Evolutionary conservation across 1,140 invertebrate genomes (phyloP), one percentile per base, ranked within the genome.

Genomic region (Ruditapes philippinarum): DNA sequence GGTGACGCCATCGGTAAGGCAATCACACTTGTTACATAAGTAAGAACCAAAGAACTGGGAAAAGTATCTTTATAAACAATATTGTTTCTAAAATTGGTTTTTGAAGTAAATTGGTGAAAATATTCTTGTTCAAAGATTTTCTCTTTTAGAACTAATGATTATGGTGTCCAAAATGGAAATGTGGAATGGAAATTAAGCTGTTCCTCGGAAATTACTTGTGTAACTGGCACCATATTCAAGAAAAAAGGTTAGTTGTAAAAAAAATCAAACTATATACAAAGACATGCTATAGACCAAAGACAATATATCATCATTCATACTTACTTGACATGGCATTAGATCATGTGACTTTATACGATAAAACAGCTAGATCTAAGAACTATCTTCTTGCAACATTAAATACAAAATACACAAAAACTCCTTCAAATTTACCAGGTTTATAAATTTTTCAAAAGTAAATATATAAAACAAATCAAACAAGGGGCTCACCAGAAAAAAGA

Each of bases 1-100:
- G 28, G 68, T 73, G 68, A 31, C 68, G 68, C 68, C 68, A n/a
- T 73, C 68, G 68, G 68, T 31, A 73, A 73, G 68, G 68, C 68
- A 73, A 36, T 38, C 68, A 73, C 68, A 73, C 17, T 14, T 25
- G 25, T 73, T 73, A 73, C 68, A 73, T 36, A 73, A 73, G 36
- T 25, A 73, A 73, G 33, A 73, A 73, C 68, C 25, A 73, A 73
- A 73, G 0, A 73, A 45, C 3, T 14, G 25, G 31, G 60, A 65
- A 25, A 70, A 40, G 12, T 11, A 70, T 70, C 12, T 70, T 70
- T 57, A 22, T 57, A n/a, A 14, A 22, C 4, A 14, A 57, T 57
- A 57, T 14, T n/a, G n/a, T 14, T 65, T 7, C 60, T 49, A 49
- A 17, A 7, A 49, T 7, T 57, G 51, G 17, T 57, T 31, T n/a